phyloP scores from a whole-genome alignment of 2,113 vertebrate genomes.

The Talpa occidentalis region DNA sequence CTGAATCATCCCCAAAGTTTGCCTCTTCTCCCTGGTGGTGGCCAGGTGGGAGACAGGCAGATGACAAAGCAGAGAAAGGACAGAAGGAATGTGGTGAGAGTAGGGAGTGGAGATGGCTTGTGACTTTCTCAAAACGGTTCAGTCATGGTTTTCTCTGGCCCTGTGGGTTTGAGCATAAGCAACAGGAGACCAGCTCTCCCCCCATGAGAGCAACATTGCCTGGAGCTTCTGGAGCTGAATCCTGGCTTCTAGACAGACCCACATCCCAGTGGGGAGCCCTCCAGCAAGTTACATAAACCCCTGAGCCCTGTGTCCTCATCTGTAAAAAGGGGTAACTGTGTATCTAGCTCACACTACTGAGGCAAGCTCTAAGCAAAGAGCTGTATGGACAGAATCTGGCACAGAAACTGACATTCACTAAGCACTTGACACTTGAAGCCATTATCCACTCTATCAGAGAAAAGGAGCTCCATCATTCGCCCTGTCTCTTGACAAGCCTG shows the following conservation, averaged over 20 bases:
- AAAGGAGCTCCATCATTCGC: no score
- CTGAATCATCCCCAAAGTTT: not conserved
- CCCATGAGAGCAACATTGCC: not conserved
- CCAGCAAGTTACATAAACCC: not conserved
- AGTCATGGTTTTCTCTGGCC: not conserved
- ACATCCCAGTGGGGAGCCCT: fast-evolving
- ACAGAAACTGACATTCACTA: not conserved
- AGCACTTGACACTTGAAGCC: not conserved
- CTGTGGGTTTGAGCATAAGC: not conserved
- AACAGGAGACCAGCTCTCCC: not conserved
- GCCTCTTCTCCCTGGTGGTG: not conserved
- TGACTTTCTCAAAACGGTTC: not conserved
- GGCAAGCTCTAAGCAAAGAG: not conserved
- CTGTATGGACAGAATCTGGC: not conserved
- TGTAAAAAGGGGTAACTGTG: not conserved
- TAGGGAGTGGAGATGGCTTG: no score
- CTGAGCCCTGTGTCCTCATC: not conserved
- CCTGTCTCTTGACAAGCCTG: not conserved
- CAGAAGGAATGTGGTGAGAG: fast-evolving
- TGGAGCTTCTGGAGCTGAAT: not conserved
- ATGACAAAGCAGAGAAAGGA: not conserved
- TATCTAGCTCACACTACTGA: not conserved
- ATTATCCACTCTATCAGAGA: not conserved
- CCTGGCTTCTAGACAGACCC: not conserved
- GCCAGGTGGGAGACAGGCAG: not conserved